Percentiles rank a stretch among this genome's conserved stretches.
Evolutionary conservation across 1,140 invertebrate species (phyloP).

Genomic region (Bombus affinis): DNA sequence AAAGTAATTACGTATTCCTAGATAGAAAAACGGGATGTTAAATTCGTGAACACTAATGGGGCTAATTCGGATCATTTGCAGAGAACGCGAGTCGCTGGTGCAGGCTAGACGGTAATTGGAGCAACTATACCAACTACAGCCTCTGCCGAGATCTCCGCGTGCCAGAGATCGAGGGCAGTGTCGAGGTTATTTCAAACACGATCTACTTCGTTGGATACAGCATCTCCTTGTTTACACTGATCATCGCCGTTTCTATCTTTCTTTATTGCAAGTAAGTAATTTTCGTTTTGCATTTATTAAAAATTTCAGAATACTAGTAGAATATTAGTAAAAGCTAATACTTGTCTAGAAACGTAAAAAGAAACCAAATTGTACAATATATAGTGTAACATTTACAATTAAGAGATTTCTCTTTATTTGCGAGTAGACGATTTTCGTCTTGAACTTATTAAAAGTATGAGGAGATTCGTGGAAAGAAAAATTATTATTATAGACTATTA

Average conservation of each 20-base stretch:
- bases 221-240: constrained; percentile 89
- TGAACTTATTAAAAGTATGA: no score
- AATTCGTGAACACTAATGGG: constrained; percentile 9
- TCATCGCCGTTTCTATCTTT: constrained; percentile 90
- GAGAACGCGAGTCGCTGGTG: constrained; percentile 90
- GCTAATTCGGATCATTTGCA: constrained; percentile 74
- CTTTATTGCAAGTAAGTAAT: constrained; percentile 91
- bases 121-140: constrained; percentile 86
- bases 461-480: no score
- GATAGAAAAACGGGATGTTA: background rate
- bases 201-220: constrained; percentile 91
- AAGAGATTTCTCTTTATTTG: no score
- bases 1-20: background rate
- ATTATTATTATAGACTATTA: no score
- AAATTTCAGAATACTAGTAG: no score
- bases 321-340: no score
- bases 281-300: background rate
- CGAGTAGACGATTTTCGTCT: no score
- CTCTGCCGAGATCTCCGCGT: constrained; percentile 84
- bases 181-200: constrained; percentile 85
- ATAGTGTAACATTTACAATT: no score
- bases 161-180: constrained; percentile 74
- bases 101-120: constrained; percentile 87
- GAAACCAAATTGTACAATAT: no score
- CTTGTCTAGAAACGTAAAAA: no score